Evolutionary conservation across 2,113 vertebrate genomes (phyloP).

Genomic region (Rhinolophus sinicus): DNA sequence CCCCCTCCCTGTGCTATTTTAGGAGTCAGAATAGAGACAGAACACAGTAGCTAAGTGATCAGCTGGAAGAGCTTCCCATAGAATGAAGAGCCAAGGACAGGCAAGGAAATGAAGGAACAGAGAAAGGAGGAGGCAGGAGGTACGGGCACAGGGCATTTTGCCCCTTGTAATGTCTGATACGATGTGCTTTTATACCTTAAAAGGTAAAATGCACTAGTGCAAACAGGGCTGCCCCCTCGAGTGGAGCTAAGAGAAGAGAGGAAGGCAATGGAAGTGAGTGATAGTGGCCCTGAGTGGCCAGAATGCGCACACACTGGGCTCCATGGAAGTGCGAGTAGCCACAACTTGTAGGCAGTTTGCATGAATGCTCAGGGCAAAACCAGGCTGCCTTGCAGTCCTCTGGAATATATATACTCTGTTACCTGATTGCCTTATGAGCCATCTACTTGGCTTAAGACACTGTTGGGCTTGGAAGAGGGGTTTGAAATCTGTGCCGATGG

Average conservation of each 20-base stretch:
- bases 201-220: background rate
- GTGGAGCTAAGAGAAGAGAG: background rate
- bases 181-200: background rate
- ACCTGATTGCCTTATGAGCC: background rate
- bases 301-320: accelerated
- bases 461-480: background rate
- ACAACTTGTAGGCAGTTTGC: background rate
- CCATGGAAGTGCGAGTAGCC: accelerated
- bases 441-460: background rate
- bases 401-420: background rate
- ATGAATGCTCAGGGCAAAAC: too few species aligned
- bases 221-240: background rate
- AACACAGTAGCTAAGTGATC: background rate
- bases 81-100: background rate
- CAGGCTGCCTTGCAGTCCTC: too few species aligned
- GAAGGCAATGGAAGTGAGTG: background rate
- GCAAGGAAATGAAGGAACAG: background rate
- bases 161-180: background rate
- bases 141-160: accelerated
- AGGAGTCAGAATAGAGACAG: background rate
- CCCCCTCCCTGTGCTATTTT: accelerated
- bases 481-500: background rate
- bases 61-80: background rate
- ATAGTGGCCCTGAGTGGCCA: accelerated
- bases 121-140: background rate